phyloP scores from a whole-genome alignment of 1,140 invertebrate genomes.

The Palaemon carinicauda region DNA sequence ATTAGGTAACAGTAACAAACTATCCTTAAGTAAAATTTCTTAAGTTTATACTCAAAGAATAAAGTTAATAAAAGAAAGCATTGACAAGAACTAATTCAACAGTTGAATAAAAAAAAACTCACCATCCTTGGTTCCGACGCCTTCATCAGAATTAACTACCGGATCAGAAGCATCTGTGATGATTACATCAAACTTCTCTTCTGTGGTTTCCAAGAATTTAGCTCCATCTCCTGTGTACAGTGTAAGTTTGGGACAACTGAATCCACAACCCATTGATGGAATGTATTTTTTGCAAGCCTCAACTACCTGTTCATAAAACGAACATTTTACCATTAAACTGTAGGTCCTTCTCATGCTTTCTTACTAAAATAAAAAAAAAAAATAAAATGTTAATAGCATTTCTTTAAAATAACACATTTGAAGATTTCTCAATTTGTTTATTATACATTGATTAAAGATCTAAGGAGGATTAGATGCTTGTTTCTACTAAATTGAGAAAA shows the following conservation, averaged over 20 bases:
- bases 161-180: slow-evolving; percentile 99
- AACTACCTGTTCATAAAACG: slow-evolving; percentile 74
- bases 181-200: slow-evolving; percentile 92
- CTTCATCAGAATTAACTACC: slow-evolving; percentile 68
- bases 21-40: too few relatives aligned
- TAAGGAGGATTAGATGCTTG: too few relatives aligned
- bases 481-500: too few relatives aligned
- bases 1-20: too few relatives aligned
- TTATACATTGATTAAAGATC: too few relatives aligned
- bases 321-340: neutral
- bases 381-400: too few relatives aligned
- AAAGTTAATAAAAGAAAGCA: too few relatives aligned
- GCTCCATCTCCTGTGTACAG: slow-evolving; percentile 93
- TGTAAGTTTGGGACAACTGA: slow-evolving; percentile 82
- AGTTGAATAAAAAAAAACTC: neutral
- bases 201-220: slow-evolving; percentile 89
- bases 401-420: too few relatives aligned
- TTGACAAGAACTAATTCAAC: too few relatives aligned
- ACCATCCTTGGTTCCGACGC: slow-evolving; percentile 27
- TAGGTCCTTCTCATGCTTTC: too few relatives aligned
- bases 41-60: too few relatives aligned
- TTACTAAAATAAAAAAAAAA: neutral
- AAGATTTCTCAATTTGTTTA: too few relatives aligned
- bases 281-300: slow-evolving; percentile 89
- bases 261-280: slow-evolving; percentile 88